phyloP scores from a whole-genome alignment of 2,797 vertebrate genomes.

The Sorex maritimensis region DNA sequence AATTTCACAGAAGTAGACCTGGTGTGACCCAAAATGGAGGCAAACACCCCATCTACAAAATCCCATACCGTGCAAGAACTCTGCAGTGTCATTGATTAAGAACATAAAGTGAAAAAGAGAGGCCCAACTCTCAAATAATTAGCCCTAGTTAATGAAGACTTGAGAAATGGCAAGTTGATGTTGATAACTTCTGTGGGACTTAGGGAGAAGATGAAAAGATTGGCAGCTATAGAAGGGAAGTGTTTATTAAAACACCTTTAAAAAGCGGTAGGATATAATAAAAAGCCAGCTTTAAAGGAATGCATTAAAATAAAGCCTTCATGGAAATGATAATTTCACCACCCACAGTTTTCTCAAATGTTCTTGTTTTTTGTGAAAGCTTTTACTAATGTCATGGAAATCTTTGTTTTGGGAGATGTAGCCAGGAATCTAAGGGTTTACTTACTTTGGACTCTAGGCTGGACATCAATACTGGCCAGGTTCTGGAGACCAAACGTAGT shows the following conservation, averaged over 20 bases:
- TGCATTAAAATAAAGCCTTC: conserved; percentile 84
- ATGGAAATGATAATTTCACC: conserved; percentile 85
- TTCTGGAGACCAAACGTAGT: too few relatives aligned
- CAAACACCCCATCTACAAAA: conserved; percentile 68
- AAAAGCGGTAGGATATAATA: conserved; percentile 82
- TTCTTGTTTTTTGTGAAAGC: conserved; percentile 72
- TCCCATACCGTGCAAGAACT: conserved; percentile 75
- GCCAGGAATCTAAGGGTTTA: too few relatives aligned
- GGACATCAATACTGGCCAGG: too few relatives aligned
- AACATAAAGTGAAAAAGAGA: conserved; percentile 80
- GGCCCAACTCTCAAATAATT: conserved; percentile 84
- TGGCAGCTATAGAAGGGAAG: conserved; percentile 84
- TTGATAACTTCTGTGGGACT: conserved; percentile 84
- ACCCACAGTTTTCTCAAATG: conserved; percentile 80
- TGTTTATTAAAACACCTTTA: conserved; percentile 90
- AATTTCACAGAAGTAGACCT: conserved; percentile 90
- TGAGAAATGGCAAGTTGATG: conserved; percentile 82
- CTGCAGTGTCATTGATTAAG: conserved; percentile 86
- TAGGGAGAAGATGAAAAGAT: conserved; percentile 85
- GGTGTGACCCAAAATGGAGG: conserved; percentile 86
- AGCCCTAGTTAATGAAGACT: conserved; percentile 88
- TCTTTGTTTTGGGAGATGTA: neutral
- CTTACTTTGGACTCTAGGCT: conserved; percentile 11
- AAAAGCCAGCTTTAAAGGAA: conserved; percentile 86
- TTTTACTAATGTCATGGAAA: conserved; percentile 75